These are phyloP conservation scores for Eurytoma californica DNA, from an alignment of 2,888 invertebrate species.

Conservation along the genomic window DNA sequence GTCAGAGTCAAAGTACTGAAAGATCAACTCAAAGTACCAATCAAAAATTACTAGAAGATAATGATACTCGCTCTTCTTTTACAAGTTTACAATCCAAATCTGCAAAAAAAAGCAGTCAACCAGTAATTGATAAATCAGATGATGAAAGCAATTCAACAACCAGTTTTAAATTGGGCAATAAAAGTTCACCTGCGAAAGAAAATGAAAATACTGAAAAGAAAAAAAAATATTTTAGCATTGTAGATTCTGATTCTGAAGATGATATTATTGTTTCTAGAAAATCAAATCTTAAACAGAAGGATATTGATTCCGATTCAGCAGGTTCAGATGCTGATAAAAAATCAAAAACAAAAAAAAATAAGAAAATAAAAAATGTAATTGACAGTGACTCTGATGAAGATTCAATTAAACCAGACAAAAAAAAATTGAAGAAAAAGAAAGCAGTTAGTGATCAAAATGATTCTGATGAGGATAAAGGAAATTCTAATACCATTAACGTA, in stretches of 20 bases:
- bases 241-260: constrained; percentile 56
- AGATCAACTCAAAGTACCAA: constrained; percentile 16
- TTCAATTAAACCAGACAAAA: constrained; percentile 17
- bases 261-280: constrained; percentile 25
- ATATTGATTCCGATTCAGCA: constrained; percentile 6
- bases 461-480: constrained; percentile 19
- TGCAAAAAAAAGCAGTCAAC: constrained; percentile 21
- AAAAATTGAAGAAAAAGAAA: constrained; percentile 28
- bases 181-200: constrained; percentile 29
- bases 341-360: constrained; percentile 28
- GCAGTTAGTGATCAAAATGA: constrained; percentile 42
- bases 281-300: neutral
- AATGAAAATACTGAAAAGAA: constrained; percentile 16
- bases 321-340: constrained; percentile 4
- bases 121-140: constrained; percentile 16
- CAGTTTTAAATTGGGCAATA: constrained; percentile 10
- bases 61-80: constrained; percentile 30
- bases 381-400: constrained; percentile 65
- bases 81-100: constrained; percentile 29
- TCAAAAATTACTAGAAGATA: constrained; percentile 5
- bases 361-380: constrained; percentile 49
- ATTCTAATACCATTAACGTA: constrained; percentile 37
- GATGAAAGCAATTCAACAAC: constrained; percentile 41
- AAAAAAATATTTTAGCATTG: constrained; percentile 47
- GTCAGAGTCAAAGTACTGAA: neutral